Percentiles rank a stretch among this genome's conserved stretches.
These are phyloP conservation scores for Corbicula japonica DNA, from an alignment of 2,888 invertebrate species.

Conservation along the genomic window DNA sequence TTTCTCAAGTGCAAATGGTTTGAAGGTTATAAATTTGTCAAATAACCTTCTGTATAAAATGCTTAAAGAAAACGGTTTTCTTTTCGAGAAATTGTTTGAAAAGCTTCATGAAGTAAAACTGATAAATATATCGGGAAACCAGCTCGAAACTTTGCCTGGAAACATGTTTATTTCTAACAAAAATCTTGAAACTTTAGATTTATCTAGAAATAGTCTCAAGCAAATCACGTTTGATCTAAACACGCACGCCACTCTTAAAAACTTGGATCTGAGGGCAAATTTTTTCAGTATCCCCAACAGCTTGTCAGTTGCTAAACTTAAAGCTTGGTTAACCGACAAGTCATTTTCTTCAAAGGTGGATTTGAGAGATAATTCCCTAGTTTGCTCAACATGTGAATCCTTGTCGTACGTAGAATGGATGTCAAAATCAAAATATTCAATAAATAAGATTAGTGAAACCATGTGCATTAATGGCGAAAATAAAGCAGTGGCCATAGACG, in stretches of 20 bases:
- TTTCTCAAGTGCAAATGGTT: too few species aligned
- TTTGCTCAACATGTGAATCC: background rate
- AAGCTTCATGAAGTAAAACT: background rate
- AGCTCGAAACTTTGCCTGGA: background rate
- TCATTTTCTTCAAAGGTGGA: too few species aligned
- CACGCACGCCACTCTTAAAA: background rate
- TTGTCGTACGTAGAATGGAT: background rate
- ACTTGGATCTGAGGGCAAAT: background rate
- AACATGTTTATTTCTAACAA: background rate
- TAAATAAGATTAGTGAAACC: background rate
- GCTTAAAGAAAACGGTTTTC: background rate
- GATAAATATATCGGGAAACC: background rate
- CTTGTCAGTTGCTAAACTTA: background rate
- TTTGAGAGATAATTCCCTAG: background rate
- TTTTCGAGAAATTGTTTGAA: background rate
- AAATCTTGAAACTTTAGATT: conserved; percentile 2
- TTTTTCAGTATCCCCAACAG: background rate
- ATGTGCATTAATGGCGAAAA: background rate
- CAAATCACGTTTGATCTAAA: conserved; percentile 3
- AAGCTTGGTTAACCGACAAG: background rate
- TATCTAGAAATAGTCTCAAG: conserved; percentile 1
- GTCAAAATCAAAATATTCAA: background rate
- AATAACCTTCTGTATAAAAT: background rate
- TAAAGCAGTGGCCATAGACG: background rate
- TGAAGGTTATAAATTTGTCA: background rate